Base-by-base conservation (phyloP, 2,888 invertebrate species). In the Lepetodrilus schrolli region DNA sequence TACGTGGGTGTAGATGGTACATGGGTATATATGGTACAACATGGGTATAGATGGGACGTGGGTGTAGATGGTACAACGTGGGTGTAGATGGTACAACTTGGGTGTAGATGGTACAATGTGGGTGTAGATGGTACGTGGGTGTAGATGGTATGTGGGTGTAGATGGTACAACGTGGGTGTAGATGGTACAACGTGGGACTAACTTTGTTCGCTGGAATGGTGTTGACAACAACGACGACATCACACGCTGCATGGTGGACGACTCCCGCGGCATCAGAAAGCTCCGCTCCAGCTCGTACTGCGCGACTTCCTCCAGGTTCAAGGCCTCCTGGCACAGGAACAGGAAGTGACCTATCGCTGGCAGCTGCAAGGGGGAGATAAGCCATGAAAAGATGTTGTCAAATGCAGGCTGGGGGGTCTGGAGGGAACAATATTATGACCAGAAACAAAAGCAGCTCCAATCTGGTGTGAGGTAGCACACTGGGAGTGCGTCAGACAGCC, bases 211-310 rank as follows among this genome's bases (percentile, higher is more conserved):
- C 79, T 90, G 89, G 72, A 87, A 84, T 23, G 89, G 89, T 34
- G 90, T 88, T 90, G 92, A 92, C 49, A 93, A 86, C 68, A 93
- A 90, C 36, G 92, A 91, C 0, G 93, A 93, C 92, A 93, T 93
- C 13, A 93, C 90, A 69, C 89, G 88, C 50, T 92, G 91, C 76
- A 93, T 87, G 48, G 92, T 91, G 43, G 90, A 90, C 13, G 93
- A 93, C 74, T 92, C 92, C 79, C 91, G 89, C 3, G 93, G 92
- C 86, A 93, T 92, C 17, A 92, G 85, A 38, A 93, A 88, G 90
- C 92, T 92, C 43, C 93, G 89, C 86, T 93, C 93, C 74, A 93
- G 88, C 84, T 93, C 93, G 81, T 91, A 93, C 88, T 93, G 92
- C 2, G 92, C 91, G n/a, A 93, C 89, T 76, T 92, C 91, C 37